Evolutionary conservation across 2,888 invertebrate species (phyloP).

Genomic region (Epirrhoe alternata): DNA sequence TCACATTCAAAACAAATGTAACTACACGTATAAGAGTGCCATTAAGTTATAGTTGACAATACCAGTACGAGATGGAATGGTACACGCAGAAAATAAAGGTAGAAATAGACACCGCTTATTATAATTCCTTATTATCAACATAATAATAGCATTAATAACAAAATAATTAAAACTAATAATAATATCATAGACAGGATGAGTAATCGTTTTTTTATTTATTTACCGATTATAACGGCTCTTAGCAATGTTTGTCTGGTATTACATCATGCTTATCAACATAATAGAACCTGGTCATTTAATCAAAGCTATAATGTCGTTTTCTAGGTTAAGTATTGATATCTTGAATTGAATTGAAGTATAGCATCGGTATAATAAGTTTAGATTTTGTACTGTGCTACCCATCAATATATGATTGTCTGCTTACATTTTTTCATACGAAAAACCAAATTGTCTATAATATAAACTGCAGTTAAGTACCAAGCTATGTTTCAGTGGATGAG

Average conservation of each 20-base stretch:
- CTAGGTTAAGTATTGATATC: slow-evolving; percentile 34
- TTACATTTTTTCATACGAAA: too few relatives aligned
- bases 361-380: background rate
- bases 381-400: too few relatives aligned
- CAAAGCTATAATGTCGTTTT: slow-evolving; percentile 32
- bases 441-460: background rate
- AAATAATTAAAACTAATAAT: slow-evolving; percentile 15
- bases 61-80: background rate
- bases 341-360: slow-evolving; percentile 9
- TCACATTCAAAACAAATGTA: too few relatives aligned
- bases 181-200: slow-evolving; percentile 41
- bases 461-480: background rate
- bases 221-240: slow-evolving; percentile 27
- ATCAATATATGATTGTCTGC: too few relatives aligned
- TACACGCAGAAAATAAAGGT: background rate
- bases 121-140: background rate
- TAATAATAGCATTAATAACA: slow-evolving; percentile 14
- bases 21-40: background rate
- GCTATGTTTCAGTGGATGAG: background rate
- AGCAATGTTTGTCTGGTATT: slow-evolving; percentile 53
- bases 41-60: background rate
- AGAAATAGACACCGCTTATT: background rate
- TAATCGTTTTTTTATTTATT: slow-evolving; percentile 41
- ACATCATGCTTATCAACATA: slow-evolving; percentile 52
- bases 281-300: slow-evolving; percentile 33